Evolutionary conservation across 2,888 invertebrate species (phyloP).

Genomic region (Leptopilina myrica): DNA sequence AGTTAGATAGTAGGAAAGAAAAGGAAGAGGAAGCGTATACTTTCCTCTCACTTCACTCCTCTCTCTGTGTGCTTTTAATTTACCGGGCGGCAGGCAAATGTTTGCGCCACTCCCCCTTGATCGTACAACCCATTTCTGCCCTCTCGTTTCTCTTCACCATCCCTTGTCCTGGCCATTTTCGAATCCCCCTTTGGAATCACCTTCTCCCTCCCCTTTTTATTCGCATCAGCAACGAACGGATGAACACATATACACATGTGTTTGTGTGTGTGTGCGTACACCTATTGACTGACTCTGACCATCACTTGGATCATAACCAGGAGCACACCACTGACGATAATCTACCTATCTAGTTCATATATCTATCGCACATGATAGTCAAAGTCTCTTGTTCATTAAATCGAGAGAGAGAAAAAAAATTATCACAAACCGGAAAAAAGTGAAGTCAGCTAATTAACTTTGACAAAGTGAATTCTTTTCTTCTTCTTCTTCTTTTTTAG

Average conservation of each 20-base stretch:
- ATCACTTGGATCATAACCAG: conserved; percentile 44
- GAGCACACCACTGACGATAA: conserved; percentile 35
- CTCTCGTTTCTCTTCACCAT: conserved; percentile 56
- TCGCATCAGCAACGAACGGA: conserved; percentile 53
- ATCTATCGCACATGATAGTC: neutral
- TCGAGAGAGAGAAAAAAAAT: conserved; percentile 40
- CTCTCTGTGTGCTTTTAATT: conserved; percentile 76
- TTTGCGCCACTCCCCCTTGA: conserved; percentile 76
- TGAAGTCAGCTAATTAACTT: conserved; percentile 3
- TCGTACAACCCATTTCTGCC: conserved; percentile 70
- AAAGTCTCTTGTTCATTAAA: conserved; percentile 32
- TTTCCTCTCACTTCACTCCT: conserved; percentile 67
- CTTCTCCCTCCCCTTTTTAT: conserved; percentile 49
- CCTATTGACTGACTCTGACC: conserved; percentile 50
- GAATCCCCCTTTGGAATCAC: conserved; percentile 46
- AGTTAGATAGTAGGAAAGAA: conserved; percentile 15
- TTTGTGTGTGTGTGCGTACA: neutral
- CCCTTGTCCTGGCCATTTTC: conserved; percentile 53
- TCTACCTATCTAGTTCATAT: conserved; percentile 8
- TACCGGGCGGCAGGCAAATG: conserved; percentile 77
- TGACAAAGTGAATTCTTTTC: neutral
- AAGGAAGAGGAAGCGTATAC: conserved; percentile 43
- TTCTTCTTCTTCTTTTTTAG: neutral
- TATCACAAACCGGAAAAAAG: conserved; percentile 24
- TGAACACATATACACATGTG: conserved; percentile 37